Evolutionary conservation across 2,888 invertebrate genomes (phyloP).

Genomic region (Spodoptera exigua): DNA sequence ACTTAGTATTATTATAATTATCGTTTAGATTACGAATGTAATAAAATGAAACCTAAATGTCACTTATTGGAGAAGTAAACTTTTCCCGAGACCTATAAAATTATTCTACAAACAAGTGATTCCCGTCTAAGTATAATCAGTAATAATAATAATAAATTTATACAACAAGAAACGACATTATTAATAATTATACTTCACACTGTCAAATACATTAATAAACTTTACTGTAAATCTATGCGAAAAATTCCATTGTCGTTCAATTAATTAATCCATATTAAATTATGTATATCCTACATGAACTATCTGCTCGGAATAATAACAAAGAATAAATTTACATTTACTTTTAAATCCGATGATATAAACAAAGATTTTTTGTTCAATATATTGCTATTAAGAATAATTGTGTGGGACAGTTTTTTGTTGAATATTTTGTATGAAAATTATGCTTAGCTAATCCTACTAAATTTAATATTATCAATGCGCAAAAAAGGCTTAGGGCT

Average conservation of each 20-base stretch:
- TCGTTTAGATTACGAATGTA: too few species aligned
- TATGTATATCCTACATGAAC: slow-evolving; percentile 20
- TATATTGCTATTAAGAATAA: slow-evolving; percentile 8
- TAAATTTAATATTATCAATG: too few species aligned
- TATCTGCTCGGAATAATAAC: slow-evolving; percentile 25
- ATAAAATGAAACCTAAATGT: too few species aligned
- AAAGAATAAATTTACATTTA: slow-evolving; percentile 36
- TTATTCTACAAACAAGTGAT: too few species aligned
- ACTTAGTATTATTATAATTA: too few species aligned
- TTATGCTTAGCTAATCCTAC: too few species aligned
- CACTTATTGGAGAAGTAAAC: too few species aligned
- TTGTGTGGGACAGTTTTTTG: slow-evolving; percentile 27
- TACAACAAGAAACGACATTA: slow-evolving; percentile 1
- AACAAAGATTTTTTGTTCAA: slow-evolving; percentile 6
- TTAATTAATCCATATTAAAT: slow-evolving; percentile 29
- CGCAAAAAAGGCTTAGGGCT: too few species aligned
- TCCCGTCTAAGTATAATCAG: too few species aligned
- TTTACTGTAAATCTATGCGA: slow-evolving; percentile 14
- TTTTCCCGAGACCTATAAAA: too few species aligned
- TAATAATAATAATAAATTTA: too few species aligned
- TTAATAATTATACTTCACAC: too few species aligned
- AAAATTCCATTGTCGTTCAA: slow-evolving; percentile 24
- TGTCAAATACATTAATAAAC: background rate
- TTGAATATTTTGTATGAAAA: background rate
- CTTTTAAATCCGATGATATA: slow-evolving; percentile 42